Evolutionary conservation across 2,797 vertebrate species (phyloP).

Genomic region (Sebastes paucispinis): DNA sequence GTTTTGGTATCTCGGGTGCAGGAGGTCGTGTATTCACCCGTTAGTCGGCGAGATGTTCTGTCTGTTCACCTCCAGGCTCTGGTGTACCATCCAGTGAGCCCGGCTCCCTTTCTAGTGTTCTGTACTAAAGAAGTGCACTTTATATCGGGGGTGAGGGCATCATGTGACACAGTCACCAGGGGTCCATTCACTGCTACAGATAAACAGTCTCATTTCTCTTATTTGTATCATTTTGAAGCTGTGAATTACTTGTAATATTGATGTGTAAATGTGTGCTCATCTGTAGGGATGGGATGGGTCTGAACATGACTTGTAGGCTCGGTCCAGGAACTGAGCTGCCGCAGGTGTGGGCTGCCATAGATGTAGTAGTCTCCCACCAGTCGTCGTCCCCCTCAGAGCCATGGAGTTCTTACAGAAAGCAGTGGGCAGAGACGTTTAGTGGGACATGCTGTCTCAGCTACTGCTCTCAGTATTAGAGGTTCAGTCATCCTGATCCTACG

Average conservation of each 20-base stretch:
- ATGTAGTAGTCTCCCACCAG: background rate
- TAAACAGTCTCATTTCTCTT: conserved; percentile 53
- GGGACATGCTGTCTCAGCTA: background rate
- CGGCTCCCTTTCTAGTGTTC: conserved; percentile 24
- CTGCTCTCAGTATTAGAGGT: background rate
- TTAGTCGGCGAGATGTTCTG: background rate
- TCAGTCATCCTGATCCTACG: conserved; percentile 37
- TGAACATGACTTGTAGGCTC: background rate
- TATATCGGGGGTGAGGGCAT: background rate
- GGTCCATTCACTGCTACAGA: conserved; percentile 60
- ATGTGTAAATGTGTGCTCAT: conserved; percentile 72
- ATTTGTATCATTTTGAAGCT: conserved; percentile 78
- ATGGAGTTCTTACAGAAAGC: background rate
- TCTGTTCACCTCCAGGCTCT: conserved; percentile 1
- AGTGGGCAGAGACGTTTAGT: background rate
- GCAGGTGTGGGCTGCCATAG: background rate
- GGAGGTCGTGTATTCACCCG: conserved; percentile 6
- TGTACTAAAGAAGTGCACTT: conserved; percentile 37
- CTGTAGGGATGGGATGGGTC: background rate
- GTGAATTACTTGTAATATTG: conserved; percentile 80
- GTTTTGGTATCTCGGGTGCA: conserved; percentile 30
- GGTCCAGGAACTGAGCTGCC: background rate
- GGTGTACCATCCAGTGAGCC: conserved; percentile 8
- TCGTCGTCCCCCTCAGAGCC: background rate
- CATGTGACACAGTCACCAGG: conserved; percentile 21